Evolutionary conservation across 2,888 invertebrate species (phyloP).

Genomic region (Caenorhabditis sinica): DNA sequence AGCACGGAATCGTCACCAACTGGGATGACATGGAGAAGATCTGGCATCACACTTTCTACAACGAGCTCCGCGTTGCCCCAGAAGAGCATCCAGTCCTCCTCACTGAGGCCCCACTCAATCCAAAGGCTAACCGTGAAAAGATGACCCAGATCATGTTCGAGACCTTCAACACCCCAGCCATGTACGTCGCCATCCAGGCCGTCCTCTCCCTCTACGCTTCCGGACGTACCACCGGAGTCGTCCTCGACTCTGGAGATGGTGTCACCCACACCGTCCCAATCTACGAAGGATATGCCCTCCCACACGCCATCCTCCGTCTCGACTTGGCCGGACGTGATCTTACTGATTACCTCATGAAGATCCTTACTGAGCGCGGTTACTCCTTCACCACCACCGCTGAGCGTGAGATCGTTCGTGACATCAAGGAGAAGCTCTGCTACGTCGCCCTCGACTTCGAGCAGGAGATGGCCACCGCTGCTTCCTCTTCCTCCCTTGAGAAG

Average conservation of each 20-base stretch:
- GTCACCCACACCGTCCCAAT: too few relatives aligned
- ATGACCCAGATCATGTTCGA: background rate
- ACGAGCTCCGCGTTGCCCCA: background rate
- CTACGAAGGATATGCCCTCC: too few relatives aligned
- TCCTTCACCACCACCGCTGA: constrained; percentile 84
- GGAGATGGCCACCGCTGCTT: constrained; percentile 92
- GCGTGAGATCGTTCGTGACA: constrained; percentile 94
- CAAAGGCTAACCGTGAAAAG: background rate
- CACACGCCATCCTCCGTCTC: constrained; percentile 85
- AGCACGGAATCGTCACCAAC: background rate
- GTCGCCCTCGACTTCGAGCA: constrained; percentile 99
- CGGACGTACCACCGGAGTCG: constrained; percentile 84
- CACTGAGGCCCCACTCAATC: constrained; percentile 6
- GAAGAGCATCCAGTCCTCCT: background rate
- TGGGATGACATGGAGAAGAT: background rate
- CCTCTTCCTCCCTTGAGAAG: constrained; percentile 93
- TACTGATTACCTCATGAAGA: constrained; percentile 86
- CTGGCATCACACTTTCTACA: background rate
- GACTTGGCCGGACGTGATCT: constrained; percentile 86
- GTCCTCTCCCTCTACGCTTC: constrained; percentile 92
- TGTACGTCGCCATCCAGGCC: background rate
- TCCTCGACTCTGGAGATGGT: constrained; percentile 94
- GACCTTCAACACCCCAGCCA: constrained; percentile 86
- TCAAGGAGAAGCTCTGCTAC: constrained; percentile 95
- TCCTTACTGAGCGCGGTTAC: constrained; percentile 85